Conservation (phyloP, 2,888 invertebrate genomes). For the Trissoscelio sp. region DNA sequence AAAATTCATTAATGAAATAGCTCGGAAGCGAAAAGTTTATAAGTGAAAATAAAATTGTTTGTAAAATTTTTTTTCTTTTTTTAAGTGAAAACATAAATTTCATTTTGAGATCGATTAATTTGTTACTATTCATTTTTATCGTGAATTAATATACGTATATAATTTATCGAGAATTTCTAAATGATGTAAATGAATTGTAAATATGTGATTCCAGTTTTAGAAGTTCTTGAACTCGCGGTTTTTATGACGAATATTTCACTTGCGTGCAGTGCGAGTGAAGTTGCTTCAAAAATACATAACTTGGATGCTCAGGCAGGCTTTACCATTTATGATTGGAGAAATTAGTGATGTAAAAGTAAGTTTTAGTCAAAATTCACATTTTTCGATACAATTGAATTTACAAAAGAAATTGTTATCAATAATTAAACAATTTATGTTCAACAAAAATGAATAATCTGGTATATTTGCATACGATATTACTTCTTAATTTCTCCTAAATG, state of each 20-base stretch:
- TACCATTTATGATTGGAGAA: constrained; percentile 23
- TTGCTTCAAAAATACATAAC: constrained; percentile 14
- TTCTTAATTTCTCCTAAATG: too few relatives aligned
- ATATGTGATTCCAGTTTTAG: neutral
- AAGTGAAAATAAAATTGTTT: neutral
- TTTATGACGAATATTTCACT: neutral
- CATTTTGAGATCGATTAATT: neutral
- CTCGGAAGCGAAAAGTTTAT: neutral
- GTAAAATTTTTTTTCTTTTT: neutral
- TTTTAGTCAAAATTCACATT: constrained; percentile 11
- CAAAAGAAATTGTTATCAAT: neutral
- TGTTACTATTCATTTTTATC: neutral
- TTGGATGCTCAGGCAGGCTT: constrained; percentile 25
- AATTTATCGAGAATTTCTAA: neutral
- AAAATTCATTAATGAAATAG: neutral
- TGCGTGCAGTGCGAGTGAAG: constrained; percentile 9
- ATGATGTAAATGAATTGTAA: constrained; percentile 1
- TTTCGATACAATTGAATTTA: neutral
- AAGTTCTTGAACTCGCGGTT: neutral
- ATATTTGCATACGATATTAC: too few relatives aligned
- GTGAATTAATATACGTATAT: neutral
- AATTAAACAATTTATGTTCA: neutral
- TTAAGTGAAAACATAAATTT: neutral
- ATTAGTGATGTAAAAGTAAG: constrained; percentile 28
- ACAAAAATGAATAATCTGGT: neutral